A percentile compares a stretch with the other conserved stretches of the same genome.
phyloP scores from a whole-genome alignment of 1,140 invertebrate species.

The Brachionus rotundiformis region DNA sequence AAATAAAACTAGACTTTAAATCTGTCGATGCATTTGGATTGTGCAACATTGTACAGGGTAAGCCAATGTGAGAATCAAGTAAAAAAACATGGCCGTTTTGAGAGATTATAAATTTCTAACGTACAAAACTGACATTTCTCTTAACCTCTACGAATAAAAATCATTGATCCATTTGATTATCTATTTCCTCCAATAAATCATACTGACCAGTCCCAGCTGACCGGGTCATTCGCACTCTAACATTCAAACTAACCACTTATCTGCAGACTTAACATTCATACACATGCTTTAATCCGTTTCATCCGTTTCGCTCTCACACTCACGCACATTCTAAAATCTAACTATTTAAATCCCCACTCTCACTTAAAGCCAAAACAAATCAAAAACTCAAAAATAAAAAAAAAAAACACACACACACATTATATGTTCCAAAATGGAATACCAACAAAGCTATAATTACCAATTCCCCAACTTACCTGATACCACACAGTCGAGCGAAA shows the following conservation, averaged over 20 bases:
- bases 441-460: slow-evolving; percentile 24
- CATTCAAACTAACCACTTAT: not conserved
- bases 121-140: slow-evolving; percentile 36
- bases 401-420: too few relatives aligned
- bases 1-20: not conserved
- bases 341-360: not conserved
- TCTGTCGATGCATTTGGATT: not conserved
- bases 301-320: slow-evolving; percentile 18
- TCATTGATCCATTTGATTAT: not conserved
- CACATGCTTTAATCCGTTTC: slow-evolving; percentile 11
- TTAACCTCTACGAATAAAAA: slow-evolving; percentile 1
- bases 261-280: not conserved
- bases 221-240: not conserved
- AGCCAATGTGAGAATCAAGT: not conserved
- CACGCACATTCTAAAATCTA: not conserved
- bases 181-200: slow-evolving; percentile 20
- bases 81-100: slow-evolving; percentile 5
- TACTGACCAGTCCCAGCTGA: not conserved
- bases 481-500: slow-evolving; percentile 25
- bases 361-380: not conserved
- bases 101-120: not conserved
- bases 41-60: not conserved
- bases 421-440: slow-evolving; percentile 27
- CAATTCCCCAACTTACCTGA: slow-evolving; percentile 5
- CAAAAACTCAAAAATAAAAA: too few relatives aligned